Conservation (phyloP, 92 coral and sea anemone genomes). For the Palythoa caribaeorum region DNA sequence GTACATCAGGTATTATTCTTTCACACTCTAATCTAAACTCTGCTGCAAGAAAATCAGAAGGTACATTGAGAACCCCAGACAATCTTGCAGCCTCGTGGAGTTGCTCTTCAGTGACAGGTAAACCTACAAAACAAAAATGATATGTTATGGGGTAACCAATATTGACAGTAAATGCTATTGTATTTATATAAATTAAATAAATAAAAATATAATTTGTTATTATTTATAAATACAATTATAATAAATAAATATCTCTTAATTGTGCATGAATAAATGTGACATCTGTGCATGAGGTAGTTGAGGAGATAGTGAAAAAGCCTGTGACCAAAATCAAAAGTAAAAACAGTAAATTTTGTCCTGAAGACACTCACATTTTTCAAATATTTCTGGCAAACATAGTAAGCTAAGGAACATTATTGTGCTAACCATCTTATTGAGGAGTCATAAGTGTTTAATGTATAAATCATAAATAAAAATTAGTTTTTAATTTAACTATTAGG, state of each 20-base stretch:
- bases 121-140: not conserved
- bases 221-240: not conserved
- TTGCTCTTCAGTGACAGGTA: slow-evolving; percentile 5
- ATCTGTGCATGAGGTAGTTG: not conserved
- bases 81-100: slow-evolving; percentile 3
- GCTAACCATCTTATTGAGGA: slow-evolving; percentile 19
- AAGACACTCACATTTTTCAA: slow-evolving; percentile 20
- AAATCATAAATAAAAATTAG: not conserved
- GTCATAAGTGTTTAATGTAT: slow-evolving; percentile 31
- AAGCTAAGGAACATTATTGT: slow-evolving; percentile 32
- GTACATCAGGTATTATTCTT: not conserved
- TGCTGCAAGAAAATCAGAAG: slow-evolving; percentile 20
- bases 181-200: slow-evolving; percentile 1
- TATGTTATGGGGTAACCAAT: not conserved
- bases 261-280: slow-evolving; percentile 5
- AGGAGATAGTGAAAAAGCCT: slow-evolving; percentile 7
- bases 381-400: slow-evolving; percentile 28
- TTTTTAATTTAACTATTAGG: not conserved
- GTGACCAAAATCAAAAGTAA: not conserved
- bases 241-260: not conserved
- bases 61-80: slow-evolving; percentile 18
- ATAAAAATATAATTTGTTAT: slow-evolving; percentile 2
- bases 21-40: slow-evolving; percentile 15
- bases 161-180: slow-evolving; percentile 12
- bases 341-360: slow-evolving; percentile 22